These are phyloP conservation scores for Clarias magur DNA, from an alignment of 2,113 vertebrate species.

Conservation along the genomic window DNA sequence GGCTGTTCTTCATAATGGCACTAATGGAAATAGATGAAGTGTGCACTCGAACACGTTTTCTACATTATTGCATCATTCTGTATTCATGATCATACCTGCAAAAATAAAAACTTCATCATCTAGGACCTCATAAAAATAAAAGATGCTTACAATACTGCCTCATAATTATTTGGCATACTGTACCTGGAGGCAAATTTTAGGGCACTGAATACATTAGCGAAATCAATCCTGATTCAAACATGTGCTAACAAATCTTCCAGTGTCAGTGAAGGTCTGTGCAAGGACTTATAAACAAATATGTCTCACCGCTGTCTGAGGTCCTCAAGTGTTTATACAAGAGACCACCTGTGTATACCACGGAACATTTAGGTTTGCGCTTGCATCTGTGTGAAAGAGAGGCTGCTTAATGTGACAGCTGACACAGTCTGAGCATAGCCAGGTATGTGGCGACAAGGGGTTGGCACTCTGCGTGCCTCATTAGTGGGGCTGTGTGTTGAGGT, in stretches of 20 bases:
- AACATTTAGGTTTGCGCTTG: conserved; percentile 15
- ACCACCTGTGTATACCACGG: conserved; percentile 4
- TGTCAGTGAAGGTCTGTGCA: not conserved
- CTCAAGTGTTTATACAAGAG: not conserved
- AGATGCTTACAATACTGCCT: not conserved
- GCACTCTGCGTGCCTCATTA: conserved; percentile 71
- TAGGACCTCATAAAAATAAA: not conserved
- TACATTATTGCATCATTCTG: not conserved
- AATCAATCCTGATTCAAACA: not conserved
- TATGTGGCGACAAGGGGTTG: conserved; percentile 25
- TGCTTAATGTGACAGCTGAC: conserved; percentile 46
- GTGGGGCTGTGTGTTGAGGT: conserved; percentile 69
- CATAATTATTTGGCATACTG: not conserved
- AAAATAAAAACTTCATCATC: not conserved
- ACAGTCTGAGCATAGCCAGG: conserved; percentile 30
- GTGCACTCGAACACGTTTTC: not conserved
- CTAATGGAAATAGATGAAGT: not conserved
- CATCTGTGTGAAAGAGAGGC: conserved; percentile 32
- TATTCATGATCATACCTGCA: not conserved
- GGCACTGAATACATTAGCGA: not conserved
- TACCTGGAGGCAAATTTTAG: not conserved
- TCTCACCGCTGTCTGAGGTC: not conserved
- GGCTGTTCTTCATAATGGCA: not conserved
- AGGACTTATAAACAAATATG: not conserved
- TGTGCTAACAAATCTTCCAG: not conserved